Evolutionary conservation across 2,797 vertebrate species (phyloP), one percentile per base, ranked within the genome.

Genomic region (Oryzias sinensis): DNA sequence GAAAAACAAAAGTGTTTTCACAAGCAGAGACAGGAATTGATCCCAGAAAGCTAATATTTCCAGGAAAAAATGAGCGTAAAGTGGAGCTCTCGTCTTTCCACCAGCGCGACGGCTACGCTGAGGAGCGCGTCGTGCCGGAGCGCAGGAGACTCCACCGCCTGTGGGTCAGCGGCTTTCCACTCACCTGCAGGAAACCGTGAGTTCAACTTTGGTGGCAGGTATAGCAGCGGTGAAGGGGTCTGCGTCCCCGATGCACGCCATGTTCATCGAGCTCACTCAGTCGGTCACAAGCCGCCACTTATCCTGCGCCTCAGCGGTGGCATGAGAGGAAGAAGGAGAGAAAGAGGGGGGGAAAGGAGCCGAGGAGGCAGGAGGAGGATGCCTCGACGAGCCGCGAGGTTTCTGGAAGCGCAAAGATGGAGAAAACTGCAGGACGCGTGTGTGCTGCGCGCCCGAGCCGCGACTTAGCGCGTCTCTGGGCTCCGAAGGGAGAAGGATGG

Each of bases 171-270:
- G 37, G 49, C 14, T 24, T 1, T 16, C 43, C 5, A 81, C 93
- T 95, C 91, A 97, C 95, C 97, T 93, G 89, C 97, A 98, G 41
- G 95, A 97, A 44, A 98, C 94, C 14, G 94, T 95, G 66, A 98
- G 89, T 85, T 98, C 97, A 92, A 98, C 97, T 89, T 94, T 94
- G 76, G 96, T 98, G 73, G 97, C 97, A n/a, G 97, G 97, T 78
- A 97, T 94, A 81, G 92, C 94, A 29, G 94, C 92, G 71, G 93
- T 93, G 83, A 97, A 93, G 29, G 93, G 92, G 88, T 92, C 94
- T 68, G 95, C 92, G 88, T 95, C 95, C 82, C 94, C 95, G 59
- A 96, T 88, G 53, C 93, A 92, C 88, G 95, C 93, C 87, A 96
- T 90, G 57, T 89, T 94, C 85, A 88, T 74, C 22, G 79, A 89